phyloP scores from a whole-genome alignment of 2,797 vertebrate species.

The Tachyglossus aculeatus region DNA sequence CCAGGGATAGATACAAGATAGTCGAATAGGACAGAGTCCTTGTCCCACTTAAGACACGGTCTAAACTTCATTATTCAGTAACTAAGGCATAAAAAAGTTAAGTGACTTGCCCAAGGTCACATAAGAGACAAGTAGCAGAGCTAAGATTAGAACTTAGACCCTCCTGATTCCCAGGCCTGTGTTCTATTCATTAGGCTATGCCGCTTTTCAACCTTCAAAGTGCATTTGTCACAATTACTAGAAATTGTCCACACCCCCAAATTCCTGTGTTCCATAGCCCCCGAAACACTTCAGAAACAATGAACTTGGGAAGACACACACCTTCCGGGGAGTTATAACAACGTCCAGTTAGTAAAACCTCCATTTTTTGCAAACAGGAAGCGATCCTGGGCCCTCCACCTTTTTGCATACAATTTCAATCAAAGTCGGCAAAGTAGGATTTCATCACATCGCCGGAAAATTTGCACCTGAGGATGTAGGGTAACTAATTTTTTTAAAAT shows the following conservation, averaged over 20 bases:
- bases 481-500: constrained; percentile 55
- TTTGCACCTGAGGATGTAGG: constrained; percentile 34
- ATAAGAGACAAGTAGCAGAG: too few relatives aligned
- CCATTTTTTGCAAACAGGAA: constrained; percentile 44
- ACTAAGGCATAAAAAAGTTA: too few relatives aligned
- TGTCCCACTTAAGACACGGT: too few relatives aligned
- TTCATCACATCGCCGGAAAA: constrained; percentile 51
- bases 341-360: constrained; percentile 36
- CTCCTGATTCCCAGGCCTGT: too few relatives aligned
- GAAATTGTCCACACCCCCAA: constrained; percentile 41
- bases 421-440: constrained; percentile 39
- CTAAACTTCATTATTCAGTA: too few relatives aligned
- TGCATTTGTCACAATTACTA: constrained; percentile 11
- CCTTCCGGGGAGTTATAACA: constrained; percentile 2
- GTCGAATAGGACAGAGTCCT: too few relatives aligned
- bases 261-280: constrained; percentile 9
- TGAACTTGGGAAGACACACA: constrained; percentile 32
- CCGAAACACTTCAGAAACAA: constrained; percentile 29
- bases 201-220: constrained; percentile 43
- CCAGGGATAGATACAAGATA: too few relatives aligned
- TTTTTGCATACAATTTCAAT: constrained; percentile 66
- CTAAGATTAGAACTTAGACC: too few relatives aligned
- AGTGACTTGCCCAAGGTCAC: too few relatives aligned
- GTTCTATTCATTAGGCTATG: too few relatives aligned
- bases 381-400: constrained; percentile 38